phyloP scores from a whole-genome alignment of 2,113 vertebrate genomes.

The Clarias magur region DNA sequence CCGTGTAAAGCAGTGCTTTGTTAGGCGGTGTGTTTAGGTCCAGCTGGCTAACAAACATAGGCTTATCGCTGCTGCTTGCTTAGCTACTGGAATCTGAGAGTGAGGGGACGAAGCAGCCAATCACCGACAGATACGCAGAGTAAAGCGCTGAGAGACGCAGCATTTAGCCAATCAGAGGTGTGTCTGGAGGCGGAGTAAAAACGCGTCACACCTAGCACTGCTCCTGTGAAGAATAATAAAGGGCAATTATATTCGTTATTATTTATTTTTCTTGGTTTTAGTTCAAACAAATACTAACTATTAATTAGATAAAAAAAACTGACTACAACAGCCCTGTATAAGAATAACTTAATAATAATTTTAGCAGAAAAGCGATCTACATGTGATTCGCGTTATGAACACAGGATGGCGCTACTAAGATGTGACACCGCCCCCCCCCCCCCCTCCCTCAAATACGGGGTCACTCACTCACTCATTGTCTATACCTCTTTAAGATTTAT shows the following conservation, averaged over 20 bases:
- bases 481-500: no score
- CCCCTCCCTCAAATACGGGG: no score
- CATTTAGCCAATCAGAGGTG: constrained; percentile 28
- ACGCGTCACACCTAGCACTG: no score
- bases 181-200: not conserved
- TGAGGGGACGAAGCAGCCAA: constrained; percentile 33
- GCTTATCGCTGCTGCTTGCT: not conserved
- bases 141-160: not conserved
- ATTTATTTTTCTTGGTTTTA: not conserved
- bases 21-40: not conserved
- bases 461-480: no score
- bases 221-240: not conserved
- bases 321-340: not conserved
- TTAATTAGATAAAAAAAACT: not conserved
- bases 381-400: not conserved
- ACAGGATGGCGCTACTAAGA: constrained; percentile 6
- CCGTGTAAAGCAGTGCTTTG: not conserved
- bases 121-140: constrained; percentile 9
- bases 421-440: not conserved
- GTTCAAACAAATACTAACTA: not conserved
- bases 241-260: not conserved
- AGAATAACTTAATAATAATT: not conserved
- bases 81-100: constrained; percentile 45
- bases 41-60: not conserved
- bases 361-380: no score